A percentile compares a stretch with the other conserved stretches of the same genome.
phyloP scores from a whole-genome alignment of 2,797 vertebrate genomes.

The Macropodus opercularis region DNA sequence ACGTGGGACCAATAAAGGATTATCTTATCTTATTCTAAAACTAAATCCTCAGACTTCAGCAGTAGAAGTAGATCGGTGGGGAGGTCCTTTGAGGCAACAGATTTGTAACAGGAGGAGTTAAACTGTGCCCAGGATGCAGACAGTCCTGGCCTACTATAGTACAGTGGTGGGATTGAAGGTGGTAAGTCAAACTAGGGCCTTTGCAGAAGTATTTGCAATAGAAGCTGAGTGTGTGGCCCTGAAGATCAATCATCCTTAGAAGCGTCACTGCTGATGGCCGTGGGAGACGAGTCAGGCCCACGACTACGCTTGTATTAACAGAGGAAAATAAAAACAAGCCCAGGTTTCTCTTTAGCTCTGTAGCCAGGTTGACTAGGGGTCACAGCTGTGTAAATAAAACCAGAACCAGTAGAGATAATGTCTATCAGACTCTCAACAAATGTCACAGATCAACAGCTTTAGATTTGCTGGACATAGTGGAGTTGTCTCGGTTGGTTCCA shows the following conservation, averaged over 20 bases:
- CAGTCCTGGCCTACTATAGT: constrained; percentile 68
- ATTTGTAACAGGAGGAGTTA: constrained; percentile 55
- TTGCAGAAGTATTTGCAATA: constrained; percentile 67
- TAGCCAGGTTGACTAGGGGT: no score
- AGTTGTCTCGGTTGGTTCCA: no score
- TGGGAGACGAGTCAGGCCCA: constrained; percentile 19
- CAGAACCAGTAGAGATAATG: no score
- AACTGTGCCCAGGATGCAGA: constrained; percentile 63
- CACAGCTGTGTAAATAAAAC: no score
- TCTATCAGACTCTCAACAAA: no score
- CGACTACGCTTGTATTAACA: constrained; percentile 84
- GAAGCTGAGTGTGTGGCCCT: constrained; percentile 63
- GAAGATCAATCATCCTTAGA: constrained; percentile 70
- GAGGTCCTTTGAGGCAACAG: constrained; percentile 56
- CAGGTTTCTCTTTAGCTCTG: no score
- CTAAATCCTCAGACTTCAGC: constrained; percentile 54
- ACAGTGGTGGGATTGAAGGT: constrained; percentile 46
- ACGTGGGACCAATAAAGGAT: no score
- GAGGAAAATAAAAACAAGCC: no score
- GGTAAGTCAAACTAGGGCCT: constrained; percentile 52
- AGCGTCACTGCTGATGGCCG: constrained; percentile 39
- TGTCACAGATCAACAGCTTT: no score
- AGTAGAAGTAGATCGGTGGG: constrained; percentile 47
- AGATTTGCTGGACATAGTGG: no score
- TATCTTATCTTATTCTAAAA: no score